Conservation (phyloP, 1,140 invertebrate species). For the Leptopilina boulardi region DNA sequence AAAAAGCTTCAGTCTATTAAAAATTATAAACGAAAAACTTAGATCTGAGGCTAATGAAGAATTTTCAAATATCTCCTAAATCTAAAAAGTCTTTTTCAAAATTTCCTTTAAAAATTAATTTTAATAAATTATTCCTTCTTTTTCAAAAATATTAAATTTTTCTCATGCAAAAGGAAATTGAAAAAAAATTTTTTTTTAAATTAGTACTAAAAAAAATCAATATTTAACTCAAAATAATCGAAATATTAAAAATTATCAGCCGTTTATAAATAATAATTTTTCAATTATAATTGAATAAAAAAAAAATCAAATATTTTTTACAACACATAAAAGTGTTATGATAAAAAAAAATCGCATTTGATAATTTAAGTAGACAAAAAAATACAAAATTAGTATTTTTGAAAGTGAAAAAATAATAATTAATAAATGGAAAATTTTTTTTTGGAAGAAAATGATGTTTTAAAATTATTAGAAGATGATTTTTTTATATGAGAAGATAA, state of each 20-base stretch:
- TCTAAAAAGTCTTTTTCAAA: background rate
- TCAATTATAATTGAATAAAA: no score
- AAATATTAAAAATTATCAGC: no score
- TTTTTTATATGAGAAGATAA: background rate
- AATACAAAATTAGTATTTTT: no score
- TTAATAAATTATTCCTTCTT: background rate
- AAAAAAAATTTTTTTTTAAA: no score
- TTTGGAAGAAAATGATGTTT: background rate
- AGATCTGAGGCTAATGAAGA: conserved; percentile 1
- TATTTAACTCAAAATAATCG: no score
- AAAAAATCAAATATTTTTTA: no score
- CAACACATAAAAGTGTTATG: no score
- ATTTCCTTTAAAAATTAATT: background rate
- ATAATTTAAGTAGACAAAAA: no score
- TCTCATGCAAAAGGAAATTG: no score
- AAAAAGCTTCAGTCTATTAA: conserved; percentile 2
- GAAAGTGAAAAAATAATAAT: background rate
- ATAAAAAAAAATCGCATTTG: background rate
- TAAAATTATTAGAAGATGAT: background rate
- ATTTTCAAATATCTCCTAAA: background rate
- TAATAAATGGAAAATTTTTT: background rate
- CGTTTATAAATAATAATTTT: no score
- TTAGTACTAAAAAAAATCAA: no score
- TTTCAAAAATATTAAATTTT: no score
- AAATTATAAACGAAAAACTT: background rate